Percentiles rank a stretch among this genome's conserved stretches.
These are phyloP conservation scores for Syrphus vitripennis DNA, from an alignment of 2,888 invertebrate species.

Conservation along the genomic window DNA sequence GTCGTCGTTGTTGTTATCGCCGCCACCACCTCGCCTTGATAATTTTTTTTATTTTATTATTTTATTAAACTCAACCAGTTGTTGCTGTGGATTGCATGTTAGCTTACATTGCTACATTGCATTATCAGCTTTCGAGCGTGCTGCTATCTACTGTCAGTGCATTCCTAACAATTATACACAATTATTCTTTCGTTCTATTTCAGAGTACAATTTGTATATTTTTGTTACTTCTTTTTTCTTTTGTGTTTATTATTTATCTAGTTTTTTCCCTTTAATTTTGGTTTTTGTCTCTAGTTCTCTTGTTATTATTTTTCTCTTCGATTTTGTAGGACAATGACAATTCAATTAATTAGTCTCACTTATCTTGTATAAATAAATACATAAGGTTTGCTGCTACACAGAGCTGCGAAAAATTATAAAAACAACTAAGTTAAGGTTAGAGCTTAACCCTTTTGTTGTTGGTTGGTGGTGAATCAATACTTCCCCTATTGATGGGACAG, in stretches of 20 bases:
- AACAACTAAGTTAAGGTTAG: constrained; percentile 3
- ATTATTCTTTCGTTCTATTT: constrained; percentile 8
- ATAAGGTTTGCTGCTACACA: background rate
- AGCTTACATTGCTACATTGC: constrained; percentile 29
- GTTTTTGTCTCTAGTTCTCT: constrained; percentile 48
- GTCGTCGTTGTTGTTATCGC: background rate
- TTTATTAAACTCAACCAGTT: constrained; percentile 52
- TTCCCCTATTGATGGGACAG: too few relatives aligned
- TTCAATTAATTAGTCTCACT: constrained; percentile 62
- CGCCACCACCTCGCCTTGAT: background rate
- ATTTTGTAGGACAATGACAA: constrained; percentile 65
- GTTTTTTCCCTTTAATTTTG: constrained; percentile 58
- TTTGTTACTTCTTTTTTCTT: background rate
- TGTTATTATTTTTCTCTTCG: constrained; percentile 50
- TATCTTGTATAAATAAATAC: constrained; percentile 8
- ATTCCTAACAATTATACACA: constrained; percentile 21
- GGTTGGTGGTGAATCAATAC: constrained; percentile 1
- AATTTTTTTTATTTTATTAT: background rate
- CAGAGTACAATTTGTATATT: background rate
- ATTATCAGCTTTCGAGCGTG: constrained; percentile 42
- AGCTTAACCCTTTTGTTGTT: constrained; percentile 36
- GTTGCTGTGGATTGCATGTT: constrained; percentile 54
- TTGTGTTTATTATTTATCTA: constrained; percentile 13
- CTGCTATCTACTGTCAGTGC: constrained; percentile 48
- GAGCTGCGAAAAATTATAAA: background rate